Evolutionary conservation across 2,113 vertebrate species (phyloP).

Genomic region (Eurystomus gularis): DNA sequence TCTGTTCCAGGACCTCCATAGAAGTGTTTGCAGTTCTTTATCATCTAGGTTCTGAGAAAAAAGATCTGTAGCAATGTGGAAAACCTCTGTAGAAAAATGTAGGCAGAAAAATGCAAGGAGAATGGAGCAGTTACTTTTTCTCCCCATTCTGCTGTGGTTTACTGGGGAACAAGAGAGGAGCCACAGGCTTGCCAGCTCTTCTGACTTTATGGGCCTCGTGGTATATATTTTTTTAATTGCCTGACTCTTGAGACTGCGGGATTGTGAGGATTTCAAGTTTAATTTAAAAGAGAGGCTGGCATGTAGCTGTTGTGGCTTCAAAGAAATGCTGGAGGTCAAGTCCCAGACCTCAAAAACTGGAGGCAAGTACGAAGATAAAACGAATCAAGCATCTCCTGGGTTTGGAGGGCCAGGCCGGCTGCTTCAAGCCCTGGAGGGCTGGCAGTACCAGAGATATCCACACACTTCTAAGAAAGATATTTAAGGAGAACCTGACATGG

Average conservation of each 20-base stretch:
- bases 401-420: background rate
- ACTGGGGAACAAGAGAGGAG: background rate
- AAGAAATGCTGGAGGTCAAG: background rate
- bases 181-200: background rate
- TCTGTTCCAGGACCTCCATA: background rate
- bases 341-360: background rate
- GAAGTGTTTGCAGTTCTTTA: background rate
- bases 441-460: background rate
- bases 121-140: background rate
- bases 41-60: background rate
- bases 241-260: constrained; percentile 9
- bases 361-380: background rate
- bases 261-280: background rate
- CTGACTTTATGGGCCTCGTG: background rate
- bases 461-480: background rate
- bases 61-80: background rate
- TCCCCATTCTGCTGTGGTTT: background rate
- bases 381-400: background rate
- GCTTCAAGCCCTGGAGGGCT: background rate
- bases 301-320: constrained; percentile 18
- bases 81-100: background rate
- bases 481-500: background rate
- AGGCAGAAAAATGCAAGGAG: background rate
- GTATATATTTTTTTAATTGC: background rate
- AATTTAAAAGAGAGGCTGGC: constrained; percentile 9